Conservation (phyloP, 2,888 invertebrate species). For the Acleris literana region DNA sequence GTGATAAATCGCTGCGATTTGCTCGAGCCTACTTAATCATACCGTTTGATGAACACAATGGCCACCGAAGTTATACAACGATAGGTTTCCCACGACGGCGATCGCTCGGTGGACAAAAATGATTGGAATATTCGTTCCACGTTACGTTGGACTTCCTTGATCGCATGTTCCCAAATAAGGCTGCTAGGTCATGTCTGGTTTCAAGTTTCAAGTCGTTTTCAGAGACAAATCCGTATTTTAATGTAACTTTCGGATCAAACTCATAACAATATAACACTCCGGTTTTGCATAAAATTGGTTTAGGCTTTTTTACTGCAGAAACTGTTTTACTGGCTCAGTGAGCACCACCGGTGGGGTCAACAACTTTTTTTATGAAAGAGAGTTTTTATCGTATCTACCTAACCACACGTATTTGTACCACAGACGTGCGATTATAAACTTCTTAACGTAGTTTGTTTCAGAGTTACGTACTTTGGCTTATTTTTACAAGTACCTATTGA, state of each 20-base stretch:
- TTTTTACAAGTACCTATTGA: no score
- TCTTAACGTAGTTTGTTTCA: no score
- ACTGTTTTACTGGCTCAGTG: no score
- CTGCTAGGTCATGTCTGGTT: slow-evolving; percentile 18
- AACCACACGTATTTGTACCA: no score
- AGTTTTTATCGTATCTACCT: no score
- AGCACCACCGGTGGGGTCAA: no score
- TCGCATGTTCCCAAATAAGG: slow-evolving; percentile 16
- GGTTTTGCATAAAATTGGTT: background rate
- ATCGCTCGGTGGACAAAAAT: slow-evolving; percentile 28
- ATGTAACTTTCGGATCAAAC: background rate
- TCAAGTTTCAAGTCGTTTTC: background rate
- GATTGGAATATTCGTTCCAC: slow-evolving; percentile 34
- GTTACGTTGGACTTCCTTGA: slow-evolving; percentile 25
- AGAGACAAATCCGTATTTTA: background rate
- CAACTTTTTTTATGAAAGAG: no score
- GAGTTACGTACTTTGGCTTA: no score
- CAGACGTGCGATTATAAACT: no score
- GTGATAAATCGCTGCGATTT: slow-evolving; percentile 12
- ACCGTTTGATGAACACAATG: slow-evolving; percentile 23
- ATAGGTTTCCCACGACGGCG: slow-evolving; percentile 24
- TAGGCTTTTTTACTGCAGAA: no score
- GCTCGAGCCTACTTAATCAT: slow-evolving; percentile 27
- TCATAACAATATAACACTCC: background rate
- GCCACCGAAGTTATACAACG: slow-evolving; percentile 29